Base-by-base conservation (phyloP, 2,888 invertebrate species). In the Thera obeliscata region DNA sequence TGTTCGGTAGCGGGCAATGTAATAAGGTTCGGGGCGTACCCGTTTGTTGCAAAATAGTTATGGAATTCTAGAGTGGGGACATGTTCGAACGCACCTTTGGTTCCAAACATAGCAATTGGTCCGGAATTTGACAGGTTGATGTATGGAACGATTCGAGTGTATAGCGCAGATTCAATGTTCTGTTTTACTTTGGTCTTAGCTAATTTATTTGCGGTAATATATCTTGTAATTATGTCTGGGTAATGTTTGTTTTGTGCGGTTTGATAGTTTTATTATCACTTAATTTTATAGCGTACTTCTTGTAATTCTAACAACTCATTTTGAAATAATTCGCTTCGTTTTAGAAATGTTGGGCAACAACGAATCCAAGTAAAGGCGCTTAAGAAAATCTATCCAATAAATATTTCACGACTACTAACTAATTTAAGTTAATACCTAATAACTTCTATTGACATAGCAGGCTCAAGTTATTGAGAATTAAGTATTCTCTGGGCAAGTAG, bases 101-200 rank as follows among this genome's bases (percentile, higher is more conserved):
- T 74, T 78, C 76, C 81, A 81, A 87, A 89, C 86, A 87, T 86
- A 78, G 87, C 92, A 91, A 92, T 93, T 91, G 91, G 92, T 87
- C 80, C 85, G 80, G 83, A 81, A 86, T 87, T 81, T 87, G 92
- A 92, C 92, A 92, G 84, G 67, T 82, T 92, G 91, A 92, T 91
- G 82, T 91, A 92, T 90, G 84, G 76, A 77, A 81, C 82, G 81
- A 81, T 85, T 81, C 81, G 78, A 77, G 79, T 67, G 67, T 67
- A 69, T 57, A 64, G 48, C 50, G 59, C 59, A 59, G 61, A 63
- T 68, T 62, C 67, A 58, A 67, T 69, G 49, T 52, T 36, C 58
- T 66, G 61, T 52, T 52, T 52, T 49, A 49, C 12, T 6, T 49
- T 49, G 49, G 49, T 67, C 57, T 50, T 38, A 64, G 48, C 59